Conservation (phyloP, 2,888 invertebrate species). For the Ennomos quercinarius region DNA sequence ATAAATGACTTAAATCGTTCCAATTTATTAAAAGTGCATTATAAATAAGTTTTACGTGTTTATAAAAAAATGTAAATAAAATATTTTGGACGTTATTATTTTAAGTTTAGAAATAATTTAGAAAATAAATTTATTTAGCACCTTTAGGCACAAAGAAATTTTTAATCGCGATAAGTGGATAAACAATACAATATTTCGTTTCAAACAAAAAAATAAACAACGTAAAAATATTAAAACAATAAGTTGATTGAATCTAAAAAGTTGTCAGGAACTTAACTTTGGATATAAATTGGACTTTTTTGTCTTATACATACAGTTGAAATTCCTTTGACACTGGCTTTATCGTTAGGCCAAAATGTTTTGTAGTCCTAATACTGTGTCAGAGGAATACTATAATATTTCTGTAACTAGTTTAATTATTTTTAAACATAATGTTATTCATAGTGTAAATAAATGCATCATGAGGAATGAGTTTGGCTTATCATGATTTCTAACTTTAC, state of each 20-base stretch:
- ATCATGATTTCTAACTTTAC: slow-evolving; percentile 57
- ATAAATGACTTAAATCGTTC: slow-evolving; percentile 33
- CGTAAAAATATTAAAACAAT: background rate
- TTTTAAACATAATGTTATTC: slow-evolving; percentile 9
- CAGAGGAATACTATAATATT: background rate
- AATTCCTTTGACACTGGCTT: too few species aligned
- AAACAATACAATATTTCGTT: background rate
- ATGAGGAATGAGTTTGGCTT: slow-evolving; percentile 49
- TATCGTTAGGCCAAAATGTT: too few species aligned
- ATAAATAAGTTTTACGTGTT: slow-evolving; percentile 34
- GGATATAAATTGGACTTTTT: background rate
- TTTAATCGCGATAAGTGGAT: slow-evolving; percentile 23
- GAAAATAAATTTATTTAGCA: slow-evolving; percentile 26
- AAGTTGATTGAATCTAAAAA: too few species aligned
- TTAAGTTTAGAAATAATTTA: slow-evolving; percentile 31
- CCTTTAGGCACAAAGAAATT: slow-evolving; percentile 32
- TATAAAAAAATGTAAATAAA: slow-evolving; percentile 52
- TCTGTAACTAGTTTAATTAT: slow-evolving; percentile 1
- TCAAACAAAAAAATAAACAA: too few species aligned
- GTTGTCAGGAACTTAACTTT: slow-evolving; percentile 11
- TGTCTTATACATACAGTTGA: background rate
- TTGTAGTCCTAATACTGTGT: background rate
- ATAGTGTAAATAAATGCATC: slow-evolving; percentile 42
- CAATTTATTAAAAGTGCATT: slow-evolving; percentile 35
- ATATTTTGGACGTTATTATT: slow-evolving; percentile 51